A percentile compares a stretch with the other conserved stretches of the same genome.
These are phyloP conservation scores for Himalopsyche anomala DNA, from an alignment of 2,888 invertebrate genomes.

Conservation along the genomic window DNA sequence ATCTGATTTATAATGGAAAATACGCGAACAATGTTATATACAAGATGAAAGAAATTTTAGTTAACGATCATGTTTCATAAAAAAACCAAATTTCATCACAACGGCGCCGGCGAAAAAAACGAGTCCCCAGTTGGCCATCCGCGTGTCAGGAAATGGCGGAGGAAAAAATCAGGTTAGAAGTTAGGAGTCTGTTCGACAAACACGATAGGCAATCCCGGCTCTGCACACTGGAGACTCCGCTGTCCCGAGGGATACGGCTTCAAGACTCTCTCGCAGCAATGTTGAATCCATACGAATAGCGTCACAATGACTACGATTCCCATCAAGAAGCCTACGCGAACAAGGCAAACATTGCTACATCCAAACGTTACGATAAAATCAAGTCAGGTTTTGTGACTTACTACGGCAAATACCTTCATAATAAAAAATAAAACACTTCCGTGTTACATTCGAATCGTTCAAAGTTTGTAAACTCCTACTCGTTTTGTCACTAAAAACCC, in stretches of 20 bases:
- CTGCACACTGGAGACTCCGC: neutral
- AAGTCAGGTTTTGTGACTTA: too few species aligned
- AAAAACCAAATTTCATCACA: slow-evolving; percentile 39
- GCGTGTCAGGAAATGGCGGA: neutral
- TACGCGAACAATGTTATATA: slow-evolving; percentile 2
- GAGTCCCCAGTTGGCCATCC: slow-evolving; percentile 37
- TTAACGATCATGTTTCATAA: slow-evolving; percentile 40
- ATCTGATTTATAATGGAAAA: slow-evolving; percentile 23
- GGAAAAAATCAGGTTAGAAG: slow-evolving; percentile 31
- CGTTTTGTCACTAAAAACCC: too few species aligned
- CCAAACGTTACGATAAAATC: too few species aligned
- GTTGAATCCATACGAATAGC: slow-evolving; percentile 13
- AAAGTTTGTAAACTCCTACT: too few species aligned
- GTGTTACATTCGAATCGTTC: too few species aligned
- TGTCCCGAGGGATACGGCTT: slow-evolving; percentile 23
- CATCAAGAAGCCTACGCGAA: slow-evolving; percentile 16
- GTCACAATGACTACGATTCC: slow-evolving; percentile 29
- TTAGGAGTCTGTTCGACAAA: slow-evolving; percentile 22
- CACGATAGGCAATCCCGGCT: slow-evolving; percentile 35
- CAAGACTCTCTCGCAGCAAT: slow-evolving; percentile 12
- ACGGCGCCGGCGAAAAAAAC: slow-evolving; percentile 19
- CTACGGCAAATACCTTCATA: too few species aligned
- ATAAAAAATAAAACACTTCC: too few species aligned
- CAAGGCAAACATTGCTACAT: neutral
- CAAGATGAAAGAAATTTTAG: slow-evolving; percentile 6